Evolutionary conservation across 2,113 vertebrate genomes (phyloP).

Genomic region (Tachysurus fulvidraco): DNA sequence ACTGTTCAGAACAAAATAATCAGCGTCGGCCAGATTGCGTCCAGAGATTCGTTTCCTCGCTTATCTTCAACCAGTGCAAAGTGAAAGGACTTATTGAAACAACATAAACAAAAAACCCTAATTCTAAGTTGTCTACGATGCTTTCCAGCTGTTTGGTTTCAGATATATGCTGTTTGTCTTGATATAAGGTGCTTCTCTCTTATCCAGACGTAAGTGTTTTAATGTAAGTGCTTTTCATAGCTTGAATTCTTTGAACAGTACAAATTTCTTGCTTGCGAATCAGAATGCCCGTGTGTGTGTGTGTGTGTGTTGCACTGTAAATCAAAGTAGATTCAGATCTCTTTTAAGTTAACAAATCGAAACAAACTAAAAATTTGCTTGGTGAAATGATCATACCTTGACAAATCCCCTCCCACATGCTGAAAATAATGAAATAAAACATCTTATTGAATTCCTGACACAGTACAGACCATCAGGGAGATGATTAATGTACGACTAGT

Average conservation of each 20-base stretch:
- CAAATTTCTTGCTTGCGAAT: constrained; percentile 12
- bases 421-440: background rate
- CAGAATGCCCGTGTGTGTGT: constrained; percentile 1
- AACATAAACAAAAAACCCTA: constrained; percentile 57
- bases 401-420: background rate
- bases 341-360: background rate
- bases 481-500: constrained; percentile 29
- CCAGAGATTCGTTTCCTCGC: constrained; percentile 4
- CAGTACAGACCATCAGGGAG: background rate
- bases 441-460: background rate
- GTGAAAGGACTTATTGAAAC: constrained; percentile 64
- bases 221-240: constrained; percentile 54
- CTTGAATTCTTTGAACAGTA: constrained; percentile 62
- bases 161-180: constrained; percentile 57
- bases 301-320: constrained; percentile 8
- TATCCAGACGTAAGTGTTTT: constrained; percentile 56
- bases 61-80: constrained; percentile 67
- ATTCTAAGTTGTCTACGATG: constrained; percentile 67
- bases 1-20: background rate
- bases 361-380: background rate
- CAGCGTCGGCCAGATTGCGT: background rate
- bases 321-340: background rate
- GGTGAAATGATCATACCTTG: constrained; percentile 17
- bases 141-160: constrained; percentile 72
- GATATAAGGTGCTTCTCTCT: constrained; percentile 76